Evolutionary conservation across 1,140 invertebrate species (phyloP).

Genomic region (Bombyx mandarina): DNA sequence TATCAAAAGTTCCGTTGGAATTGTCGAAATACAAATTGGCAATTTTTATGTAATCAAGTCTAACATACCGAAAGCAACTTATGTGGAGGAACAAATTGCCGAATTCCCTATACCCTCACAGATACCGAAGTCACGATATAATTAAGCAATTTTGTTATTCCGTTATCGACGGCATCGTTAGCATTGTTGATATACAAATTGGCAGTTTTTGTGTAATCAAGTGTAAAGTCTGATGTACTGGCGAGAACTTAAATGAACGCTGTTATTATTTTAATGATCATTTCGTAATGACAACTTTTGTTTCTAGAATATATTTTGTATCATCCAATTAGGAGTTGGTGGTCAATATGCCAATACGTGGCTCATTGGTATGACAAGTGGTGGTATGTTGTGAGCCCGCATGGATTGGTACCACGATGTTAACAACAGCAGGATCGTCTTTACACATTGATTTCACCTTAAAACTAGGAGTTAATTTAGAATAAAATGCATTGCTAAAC

Average conservation of each 20-base stretch:
- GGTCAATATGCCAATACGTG: too few species aligned
- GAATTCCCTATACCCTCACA: neutral
- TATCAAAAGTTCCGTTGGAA: conserved; percentile 4
- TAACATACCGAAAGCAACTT: conserved; percentile 4
- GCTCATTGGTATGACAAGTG: too few species aligned
- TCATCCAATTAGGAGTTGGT: too few species aligned
- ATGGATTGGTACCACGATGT: too few species aligned
- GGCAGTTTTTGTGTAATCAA: conserved; percentile 18
- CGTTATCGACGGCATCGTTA: conserved; percentile 5
- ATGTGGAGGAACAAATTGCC: neutral
- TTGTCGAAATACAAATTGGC: conserved; percentile 19
- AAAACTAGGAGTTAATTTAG: too few species aligned
- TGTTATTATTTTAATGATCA: too few species aligned
- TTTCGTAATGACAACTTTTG: too few species aligned
- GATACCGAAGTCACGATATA: neutral
- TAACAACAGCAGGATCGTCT: too few species aligned
- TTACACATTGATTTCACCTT: too few species aligned
- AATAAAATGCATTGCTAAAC: too few species aligned
- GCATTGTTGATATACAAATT: conserved; percentile 19
- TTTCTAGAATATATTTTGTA: too few species aligned
- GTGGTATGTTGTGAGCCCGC: too few species aligned
- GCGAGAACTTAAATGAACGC: neutral
- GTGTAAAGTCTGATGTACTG: conserved; percentile 9
- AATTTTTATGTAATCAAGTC: conserved; percentile 17
- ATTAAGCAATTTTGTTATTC: conserved; percentile 13